Evolutionary conservation across 2,113 vertebrate genomes (phyloP).

Genomic region (Amazona guildingii): DNA sequence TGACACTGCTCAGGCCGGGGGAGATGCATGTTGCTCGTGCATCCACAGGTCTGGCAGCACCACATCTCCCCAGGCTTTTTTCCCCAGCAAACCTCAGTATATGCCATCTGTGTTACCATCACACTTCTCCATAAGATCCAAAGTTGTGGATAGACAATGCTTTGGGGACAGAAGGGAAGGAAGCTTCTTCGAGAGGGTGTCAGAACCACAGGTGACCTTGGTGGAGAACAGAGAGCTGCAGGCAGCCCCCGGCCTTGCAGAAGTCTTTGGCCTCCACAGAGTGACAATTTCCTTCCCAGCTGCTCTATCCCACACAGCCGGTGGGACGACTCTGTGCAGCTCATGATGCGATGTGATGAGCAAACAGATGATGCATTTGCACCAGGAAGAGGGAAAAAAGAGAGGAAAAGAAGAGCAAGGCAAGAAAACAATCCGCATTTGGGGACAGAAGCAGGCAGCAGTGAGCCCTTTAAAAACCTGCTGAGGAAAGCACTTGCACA

Average conservation of each 20-base stretch:
- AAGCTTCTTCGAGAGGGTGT: background rate
- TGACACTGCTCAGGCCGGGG: background rate
- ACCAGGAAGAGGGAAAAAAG: background rate
- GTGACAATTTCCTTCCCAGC: background rate
- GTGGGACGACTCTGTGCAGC: background rate
- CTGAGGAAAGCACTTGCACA: constrained; percentile 49
- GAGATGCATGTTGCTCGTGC: background rate
- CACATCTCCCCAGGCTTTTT: background rate
- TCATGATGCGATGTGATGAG: background rate
- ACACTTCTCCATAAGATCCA: background rate
- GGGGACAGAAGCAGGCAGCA: background rate
- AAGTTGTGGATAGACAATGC: background rate
- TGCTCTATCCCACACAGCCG: background rate
- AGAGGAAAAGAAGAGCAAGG: background rate
- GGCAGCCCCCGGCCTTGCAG: background rate
- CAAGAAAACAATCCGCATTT: background rate
- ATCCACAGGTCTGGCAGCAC: background rate
- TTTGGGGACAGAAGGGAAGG: constrained; percentile 1
- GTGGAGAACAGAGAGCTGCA: background rate
- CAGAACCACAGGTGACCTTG: background rate
- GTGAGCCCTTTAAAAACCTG: constrained; percentile 38
- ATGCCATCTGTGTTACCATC: constrained; percentile 30
- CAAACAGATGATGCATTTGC: constrained; percentile 25
- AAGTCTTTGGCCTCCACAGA: background rate
- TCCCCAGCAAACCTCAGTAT: background rate